These are phyloP conservation scores for Ageneiosus marmoratus DNA, from an alignment of 2,113 vertebrate genomes.

Conservation along the genomic window DNA sequence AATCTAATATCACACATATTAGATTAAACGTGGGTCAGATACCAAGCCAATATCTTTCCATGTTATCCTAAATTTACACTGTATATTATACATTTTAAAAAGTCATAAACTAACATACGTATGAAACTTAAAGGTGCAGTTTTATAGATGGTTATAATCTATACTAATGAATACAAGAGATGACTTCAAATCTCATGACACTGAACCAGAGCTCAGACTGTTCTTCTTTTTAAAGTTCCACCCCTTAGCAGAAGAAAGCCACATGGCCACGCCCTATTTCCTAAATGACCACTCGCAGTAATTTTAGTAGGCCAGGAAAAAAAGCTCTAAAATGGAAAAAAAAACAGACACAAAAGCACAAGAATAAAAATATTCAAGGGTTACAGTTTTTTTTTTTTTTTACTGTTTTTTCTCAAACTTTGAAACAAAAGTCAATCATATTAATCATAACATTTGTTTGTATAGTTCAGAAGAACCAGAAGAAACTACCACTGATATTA, in stretches of 20 bases:
- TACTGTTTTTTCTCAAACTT: slow-evolving; percentile 71
- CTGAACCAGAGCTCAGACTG: background rate
- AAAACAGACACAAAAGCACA: background rate
- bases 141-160: no score
- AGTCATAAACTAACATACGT: background rate
- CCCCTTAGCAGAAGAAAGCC: background rate
- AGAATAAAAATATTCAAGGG: slow-evolving; percentile 20
- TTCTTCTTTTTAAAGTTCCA: background rate
- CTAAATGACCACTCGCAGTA: background rate
- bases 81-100: no score
- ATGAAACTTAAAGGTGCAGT: no score
- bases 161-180: background rate
- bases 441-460: slow-evolving; percentile 62
- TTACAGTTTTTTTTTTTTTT: slow-evolving; percentile 74
- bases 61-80: no score
- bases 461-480: slow-evolving; percentile 59
- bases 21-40: no score
- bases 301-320: background rate
- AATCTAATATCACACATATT: no score
- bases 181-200: background rate
- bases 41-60: no score
- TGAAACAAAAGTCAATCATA: slow-evolving; percentile 71
- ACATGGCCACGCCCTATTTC: background rate
- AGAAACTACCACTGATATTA: slow-evolving; percentile 52
- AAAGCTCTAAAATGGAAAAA: background rate